These are phyloP conservation scores for Nycteola revayana DNA, from an alignment of 2,888 invertebrate genomes.

Conservation along the genomic window DNA sequence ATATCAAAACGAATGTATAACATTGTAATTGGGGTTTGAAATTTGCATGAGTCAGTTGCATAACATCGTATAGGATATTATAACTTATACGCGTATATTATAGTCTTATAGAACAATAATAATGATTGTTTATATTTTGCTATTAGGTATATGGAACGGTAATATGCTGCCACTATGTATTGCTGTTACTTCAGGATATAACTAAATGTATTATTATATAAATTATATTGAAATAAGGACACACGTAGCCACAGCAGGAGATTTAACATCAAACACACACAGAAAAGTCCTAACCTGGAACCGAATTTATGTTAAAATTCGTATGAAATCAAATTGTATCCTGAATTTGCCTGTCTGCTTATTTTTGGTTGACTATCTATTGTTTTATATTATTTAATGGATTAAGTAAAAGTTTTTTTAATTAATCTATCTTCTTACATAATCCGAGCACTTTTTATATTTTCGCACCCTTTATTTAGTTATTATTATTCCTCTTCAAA, in stretches of 20 bases:
- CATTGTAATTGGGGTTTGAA: conserved; percentile 40
- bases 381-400: neutral
- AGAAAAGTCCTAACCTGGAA: no score
- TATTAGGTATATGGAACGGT: conserved; percentile 17
- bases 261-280: no score
- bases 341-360: conserved; percentile 29
- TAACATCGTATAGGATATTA: conserved; percentile 17
- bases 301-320: conserved; percentile 1
- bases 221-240: neutral
- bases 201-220: conserved; percentile 2
- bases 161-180: conserved; percentile 19
- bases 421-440: conserved; percentile 16
- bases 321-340: conserved; percentile 15
- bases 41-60: conserved; percentile 55
- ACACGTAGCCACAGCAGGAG: no score
- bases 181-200: conserved; percentile 28
- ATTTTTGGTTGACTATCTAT: conserved; percentile 3
- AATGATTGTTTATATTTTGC: conserved; percentile 27
- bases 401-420: neutral
- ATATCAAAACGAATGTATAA: conserved; percentile 25
- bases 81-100: neutral
- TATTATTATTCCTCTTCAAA: conserved; percentile 19
- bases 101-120: conserved; percentile 16
- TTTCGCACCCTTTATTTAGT: conserved; percentile 31
- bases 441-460: conserved; percentile 29